Base-by-base conservation (phyloP, 2,797 vertebrate species). In the Tympanoctomys barrerae region DNA sequence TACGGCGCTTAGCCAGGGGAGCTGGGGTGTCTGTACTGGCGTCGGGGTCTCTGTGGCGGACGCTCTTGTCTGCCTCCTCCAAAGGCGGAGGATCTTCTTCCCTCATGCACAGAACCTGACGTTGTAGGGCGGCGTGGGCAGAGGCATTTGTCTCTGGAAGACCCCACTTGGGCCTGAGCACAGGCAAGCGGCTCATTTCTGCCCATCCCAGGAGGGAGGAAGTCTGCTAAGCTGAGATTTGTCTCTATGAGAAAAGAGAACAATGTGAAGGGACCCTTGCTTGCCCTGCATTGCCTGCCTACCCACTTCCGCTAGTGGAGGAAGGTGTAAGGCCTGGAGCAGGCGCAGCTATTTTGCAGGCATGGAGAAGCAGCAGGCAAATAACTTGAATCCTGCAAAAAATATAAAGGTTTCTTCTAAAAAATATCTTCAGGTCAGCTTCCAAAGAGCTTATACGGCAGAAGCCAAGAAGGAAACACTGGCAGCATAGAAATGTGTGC, bases 41-140 rank as follows among this genome's bases (percentile, higher is more conserved):
- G 2, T 26, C 91, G n/a, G 10, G n/a, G 8, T 21, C 49, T 57
- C 33, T 42, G 36, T 70, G 16, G 12, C 36, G 83, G 24, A 90
- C 36, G 19, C 24, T 28, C 18, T 18, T 62, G 12, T 57, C 66
- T 26, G 7, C 8, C 62, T 81, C 33, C 81, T 90, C 49, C 75
- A 75, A 91, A 83, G 78, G 26, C 14, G 1, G 16, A 33, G 14
- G 22, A 26, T 31, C 9, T 14, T 66, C 62, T 89, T 87, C 80
- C 31, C 52, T 80, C 75, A 79, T 4, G 86, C 75, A 95, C n/a
- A 87, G 78, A 96, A 61, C 24, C 18, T 75, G n/a, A 87, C 87
- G 46, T 26, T 83, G 24, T 16, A 42, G n/a, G 31, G 57, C 36
- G 21, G 4, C 28, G 64, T 22, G 64, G 42, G 39, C 42, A 79